phyloP scores from a whole-genome alignment of 2,888 invertebrate species.

The Kryphioiulus occultus region DNA sequence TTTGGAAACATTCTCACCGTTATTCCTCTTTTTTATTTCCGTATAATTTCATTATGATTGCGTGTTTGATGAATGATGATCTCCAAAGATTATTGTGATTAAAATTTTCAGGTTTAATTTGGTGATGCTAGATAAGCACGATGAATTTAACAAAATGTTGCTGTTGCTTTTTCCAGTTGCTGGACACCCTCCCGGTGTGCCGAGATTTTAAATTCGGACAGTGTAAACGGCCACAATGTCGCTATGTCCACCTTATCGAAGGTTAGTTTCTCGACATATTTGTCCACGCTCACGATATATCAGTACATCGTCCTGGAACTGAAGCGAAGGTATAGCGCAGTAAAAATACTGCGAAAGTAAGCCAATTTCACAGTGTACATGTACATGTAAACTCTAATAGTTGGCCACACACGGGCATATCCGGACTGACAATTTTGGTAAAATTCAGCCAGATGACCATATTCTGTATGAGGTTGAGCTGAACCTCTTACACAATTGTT shows the following conservation, averaged over 20 bases:
- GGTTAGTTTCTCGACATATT: conserved; percentile 69
- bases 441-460: too few relatives aligned
- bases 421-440: too few relatives aligned
- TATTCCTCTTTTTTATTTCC: conserved; percentile 20
- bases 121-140: neutral
- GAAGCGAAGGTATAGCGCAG: neutral
- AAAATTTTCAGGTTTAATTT: conserved; percentile 40
- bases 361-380: too few relatives aligned
- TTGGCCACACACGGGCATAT: too few relatives aligned
- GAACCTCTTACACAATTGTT: too few relatives aligned
- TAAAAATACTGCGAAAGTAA: neutral
- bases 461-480: too few relatives aligned
- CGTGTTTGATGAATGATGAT: conserved; percentile 39
- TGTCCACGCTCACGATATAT: neutral
- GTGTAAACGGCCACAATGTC: conserved; percentile 93
- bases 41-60: conserved; percentile 12
- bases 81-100: conserved; percentile 40
- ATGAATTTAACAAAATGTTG: neutral
- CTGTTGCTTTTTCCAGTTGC: conserved; percentile 75
- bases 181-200: conserved; percentile 99
- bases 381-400: too few relatives aligned
- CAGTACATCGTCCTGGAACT: neutral
- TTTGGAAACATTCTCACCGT: neutral
- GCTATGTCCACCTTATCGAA: conserved; percentile 97
- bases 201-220: conserved; percentile 99